Evolutionary conservation across 2,888 invertebrate species (phyloP).

Genomic region (Panzeria rudis): DNA sequence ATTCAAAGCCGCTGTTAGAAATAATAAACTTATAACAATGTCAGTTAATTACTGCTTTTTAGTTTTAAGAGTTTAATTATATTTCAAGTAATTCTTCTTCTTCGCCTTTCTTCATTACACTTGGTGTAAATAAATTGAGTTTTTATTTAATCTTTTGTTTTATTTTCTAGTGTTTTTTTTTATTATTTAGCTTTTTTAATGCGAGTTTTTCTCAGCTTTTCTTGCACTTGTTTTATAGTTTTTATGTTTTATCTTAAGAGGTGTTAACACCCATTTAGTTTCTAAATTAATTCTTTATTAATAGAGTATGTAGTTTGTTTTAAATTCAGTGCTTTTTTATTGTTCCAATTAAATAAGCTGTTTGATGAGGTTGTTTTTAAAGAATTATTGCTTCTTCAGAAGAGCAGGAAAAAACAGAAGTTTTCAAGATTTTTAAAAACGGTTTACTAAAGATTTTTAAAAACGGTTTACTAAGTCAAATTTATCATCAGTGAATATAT

Average conservation of each 20-base stretch:
- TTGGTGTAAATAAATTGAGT: not conserved
- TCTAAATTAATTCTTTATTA: not conserved
- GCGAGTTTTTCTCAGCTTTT: not conserved
- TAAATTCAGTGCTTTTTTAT: not conserved
- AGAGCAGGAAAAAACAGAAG: not conserved
- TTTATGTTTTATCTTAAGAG: not conserved
- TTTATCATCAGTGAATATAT: no score
- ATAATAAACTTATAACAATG: not conserved
- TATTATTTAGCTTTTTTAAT: not conserved
- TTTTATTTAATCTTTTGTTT: not conserved
- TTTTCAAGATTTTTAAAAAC: not conserved
- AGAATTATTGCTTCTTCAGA: not conserved
- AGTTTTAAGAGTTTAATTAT: constrained; percentile 1
- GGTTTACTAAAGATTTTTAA: not conserved
- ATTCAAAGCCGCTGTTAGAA: not conserved
- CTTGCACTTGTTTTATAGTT: not conserved
- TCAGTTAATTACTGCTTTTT: constrained; percentile 6
- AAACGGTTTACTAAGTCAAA: no score
- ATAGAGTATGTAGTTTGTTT: not conserved
- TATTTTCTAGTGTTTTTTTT: not conserved
- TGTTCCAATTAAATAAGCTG: not conserved
- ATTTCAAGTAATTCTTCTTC: constrained; percentile 14
- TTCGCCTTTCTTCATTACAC: not conserved
- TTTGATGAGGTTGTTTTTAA: not conserved
- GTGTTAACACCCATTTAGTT: not conserved